Conservation (phyloP, 1,140 invertebrate species). For the Tetramorium simillimum region DNA sequence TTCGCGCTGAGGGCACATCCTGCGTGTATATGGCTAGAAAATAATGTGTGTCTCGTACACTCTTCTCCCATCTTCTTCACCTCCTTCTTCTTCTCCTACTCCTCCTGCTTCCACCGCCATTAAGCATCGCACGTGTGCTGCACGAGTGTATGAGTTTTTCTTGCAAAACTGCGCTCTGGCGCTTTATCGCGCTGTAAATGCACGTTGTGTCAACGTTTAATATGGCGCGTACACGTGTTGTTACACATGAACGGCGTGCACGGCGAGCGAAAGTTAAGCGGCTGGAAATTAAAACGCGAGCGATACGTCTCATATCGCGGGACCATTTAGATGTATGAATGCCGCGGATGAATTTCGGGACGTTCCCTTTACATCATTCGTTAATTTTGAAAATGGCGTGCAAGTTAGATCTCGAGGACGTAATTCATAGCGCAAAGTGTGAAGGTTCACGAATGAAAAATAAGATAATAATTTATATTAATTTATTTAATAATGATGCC, state of each 20-base stretch:
- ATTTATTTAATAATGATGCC: background rate
- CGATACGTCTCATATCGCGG: background rate
- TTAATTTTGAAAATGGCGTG: background rate
- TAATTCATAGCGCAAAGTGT: background rate
- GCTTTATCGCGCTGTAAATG: constrained; percentile 29
- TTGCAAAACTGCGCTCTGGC: constrained; percentile 43
- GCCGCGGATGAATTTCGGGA: background rate
- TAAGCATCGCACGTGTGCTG: background rate
- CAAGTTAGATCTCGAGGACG: background rate
- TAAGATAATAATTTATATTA: background rate
- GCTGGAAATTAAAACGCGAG: constrained; percentile 33
- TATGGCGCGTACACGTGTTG: constrained; percentile 7
- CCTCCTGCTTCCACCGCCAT: background rate
- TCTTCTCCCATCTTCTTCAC: background rate
- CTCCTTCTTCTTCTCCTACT: background rate
- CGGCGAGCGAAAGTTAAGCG: constrained; percentile 3
- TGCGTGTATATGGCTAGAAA: constrained; percentile 10
- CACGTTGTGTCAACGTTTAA: constrained; percentile 42
- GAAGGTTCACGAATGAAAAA: background rate
- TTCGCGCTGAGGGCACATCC: background rate
- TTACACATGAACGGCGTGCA: background rate
- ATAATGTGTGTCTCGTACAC: constrained; percentile 24
- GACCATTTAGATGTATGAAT: background rate
- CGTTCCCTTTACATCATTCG: background rate
- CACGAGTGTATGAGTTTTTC: constrained; percentile 26